Evolutionary conservation across 2,797 vertebrate species (phyloP).

Genomic region (Luscinia megarhynchos): DNA sequence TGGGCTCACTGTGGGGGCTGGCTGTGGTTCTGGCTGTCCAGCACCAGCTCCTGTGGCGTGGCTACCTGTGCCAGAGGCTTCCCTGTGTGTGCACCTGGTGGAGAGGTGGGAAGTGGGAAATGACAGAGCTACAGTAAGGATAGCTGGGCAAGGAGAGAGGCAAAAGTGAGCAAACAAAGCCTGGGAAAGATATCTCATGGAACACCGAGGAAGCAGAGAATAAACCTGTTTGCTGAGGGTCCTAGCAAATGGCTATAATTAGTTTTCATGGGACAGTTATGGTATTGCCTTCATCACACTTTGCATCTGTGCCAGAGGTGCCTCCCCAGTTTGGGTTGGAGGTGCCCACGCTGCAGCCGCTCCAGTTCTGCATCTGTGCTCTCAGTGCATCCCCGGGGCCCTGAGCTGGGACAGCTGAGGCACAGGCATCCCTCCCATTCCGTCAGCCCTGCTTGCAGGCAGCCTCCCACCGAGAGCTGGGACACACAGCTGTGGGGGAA

Average conservation of each 20-base stretch:
- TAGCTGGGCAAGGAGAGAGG: neutral
- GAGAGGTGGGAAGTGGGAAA: neutral
- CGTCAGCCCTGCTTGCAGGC: neutral
- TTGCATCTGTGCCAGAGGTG: neutral
- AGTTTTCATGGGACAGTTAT: neutral
- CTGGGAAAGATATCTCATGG: neutral
- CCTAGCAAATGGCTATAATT: neutral
- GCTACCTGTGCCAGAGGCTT: neutral
- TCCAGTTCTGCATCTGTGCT: neutral
- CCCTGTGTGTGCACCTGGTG: neutral
- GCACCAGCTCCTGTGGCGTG: accelerated
- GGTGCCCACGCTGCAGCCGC: neutral
- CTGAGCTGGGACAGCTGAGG: neutral
- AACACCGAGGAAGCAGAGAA: neutral
- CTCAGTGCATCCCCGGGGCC: neutral
- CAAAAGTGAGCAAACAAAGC: neutral
- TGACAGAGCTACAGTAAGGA: neutral
- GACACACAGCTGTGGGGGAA: neutral
- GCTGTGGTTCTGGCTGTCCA: neutral
- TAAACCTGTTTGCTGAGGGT: neutral
- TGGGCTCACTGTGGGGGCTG: neutral
- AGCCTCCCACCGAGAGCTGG: neutral
- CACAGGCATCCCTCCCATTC: neutral
- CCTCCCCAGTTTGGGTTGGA: neutral
- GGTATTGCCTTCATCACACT: neutral